Evolutionary conservation across 2,113 vertebrate species (phyloP).

Genomic region (Progne subis): DNA sequence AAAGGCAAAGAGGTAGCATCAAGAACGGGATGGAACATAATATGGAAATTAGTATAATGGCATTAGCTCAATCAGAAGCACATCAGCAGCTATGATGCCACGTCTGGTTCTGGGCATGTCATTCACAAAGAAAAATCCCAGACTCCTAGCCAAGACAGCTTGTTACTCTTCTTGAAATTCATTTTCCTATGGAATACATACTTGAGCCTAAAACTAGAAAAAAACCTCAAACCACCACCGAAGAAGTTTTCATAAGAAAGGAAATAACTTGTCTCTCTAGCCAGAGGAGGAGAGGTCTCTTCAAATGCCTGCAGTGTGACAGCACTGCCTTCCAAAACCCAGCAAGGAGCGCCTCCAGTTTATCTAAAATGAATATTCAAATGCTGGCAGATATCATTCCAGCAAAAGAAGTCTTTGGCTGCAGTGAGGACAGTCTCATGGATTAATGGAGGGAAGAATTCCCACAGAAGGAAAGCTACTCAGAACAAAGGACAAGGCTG

Average conservation of each 20-base stretch:
- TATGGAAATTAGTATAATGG: conserved; percentile 32
- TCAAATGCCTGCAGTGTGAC: neutral
- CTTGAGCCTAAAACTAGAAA: neutral
- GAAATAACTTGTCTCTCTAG: neutral
- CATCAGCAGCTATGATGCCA: conserved; percentile 17
- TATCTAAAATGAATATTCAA: neutral
- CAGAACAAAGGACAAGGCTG: neutral
- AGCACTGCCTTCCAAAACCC: neutral
- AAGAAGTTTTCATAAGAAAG: neutral
- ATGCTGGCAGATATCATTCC: neutral
- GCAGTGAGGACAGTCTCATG: neutral
- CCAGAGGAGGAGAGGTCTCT: neutral
- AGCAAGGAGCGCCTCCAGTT: neutral
- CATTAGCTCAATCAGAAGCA: conserved; percentile 44
- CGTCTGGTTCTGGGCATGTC: conserved; percentile 4
- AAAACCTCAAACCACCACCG: neutral
- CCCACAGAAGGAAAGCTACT: neutral
- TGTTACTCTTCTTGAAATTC: neutral
- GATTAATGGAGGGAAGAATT: neutral
- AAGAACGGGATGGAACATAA: neutral
- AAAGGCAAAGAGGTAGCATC: neutral
- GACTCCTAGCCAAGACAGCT: neutral
- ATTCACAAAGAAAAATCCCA: conserved; percentile 23
- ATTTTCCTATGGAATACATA: neutral
- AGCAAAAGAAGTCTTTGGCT: neutral